A percentile compares a stretch with the other conserved stretches of the same genome.
phyloP scores from a whole-genome alignment of 2,797 vertebrate species.

The Leptoclinus maculatus region DNA sequence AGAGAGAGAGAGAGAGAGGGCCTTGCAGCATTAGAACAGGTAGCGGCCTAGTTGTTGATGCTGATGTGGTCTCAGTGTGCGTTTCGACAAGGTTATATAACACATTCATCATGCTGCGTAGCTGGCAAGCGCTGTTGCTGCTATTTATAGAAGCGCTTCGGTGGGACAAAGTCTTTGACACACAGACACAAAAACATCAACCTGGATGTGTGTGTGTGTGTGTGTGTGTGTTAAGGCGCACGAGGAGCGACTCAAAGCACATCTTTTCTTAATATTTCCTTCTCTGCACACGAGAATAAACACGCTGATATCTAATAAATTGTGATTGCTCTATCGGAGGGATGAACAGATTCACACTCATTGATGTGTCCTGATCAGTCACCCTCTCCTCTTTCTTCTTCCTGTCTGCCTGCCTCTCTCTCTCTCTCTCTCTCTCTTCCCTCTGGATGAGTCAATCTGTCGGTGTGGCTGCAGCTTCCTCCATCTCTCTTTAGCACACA shows the following conservation, averaged over 20 bases:
- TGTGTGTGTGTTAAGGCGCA: neutral
- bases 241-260: neutral
- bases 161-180: constrained; percentile 69
- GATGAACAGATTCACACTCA: constrained; percentile 47
- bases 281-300: neutral
- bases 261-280: neutral
- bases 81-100: constrained; percentile 75
- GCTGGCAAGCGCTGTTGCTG: constrained; percentile 47
- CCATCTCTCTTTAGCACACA: neutral
- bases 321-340: constrained; percentile 24
- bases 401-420: constrained; percentile 4
- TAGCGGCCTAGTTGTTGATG: constrained; percentile 62
- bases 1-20: constrained; percentile 6
- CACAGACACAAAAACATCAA: constrained; percentile 76
- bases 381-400: constrained; percentile 1
- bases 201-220: constrained; percentile 13
- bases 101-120: constrained; percentile 59
- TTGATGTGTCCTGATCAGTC: constrained; percentile 53
- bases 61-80: constrained; percentile 63
- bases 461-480: neutral
- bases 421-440: neutral
- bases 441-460: constrained; percentile 41
- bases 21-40: constrained; percentile 61
- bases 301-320: constrained; percentile 7
- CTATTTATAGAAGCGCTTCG: constrained; percentile 77